A percentile compares a stretch with the other conserved stretches of the same genome.
Conservation (phyloP, 2,797 vertebrate genomes). For the Silurus lanzhouensis region DNA sequence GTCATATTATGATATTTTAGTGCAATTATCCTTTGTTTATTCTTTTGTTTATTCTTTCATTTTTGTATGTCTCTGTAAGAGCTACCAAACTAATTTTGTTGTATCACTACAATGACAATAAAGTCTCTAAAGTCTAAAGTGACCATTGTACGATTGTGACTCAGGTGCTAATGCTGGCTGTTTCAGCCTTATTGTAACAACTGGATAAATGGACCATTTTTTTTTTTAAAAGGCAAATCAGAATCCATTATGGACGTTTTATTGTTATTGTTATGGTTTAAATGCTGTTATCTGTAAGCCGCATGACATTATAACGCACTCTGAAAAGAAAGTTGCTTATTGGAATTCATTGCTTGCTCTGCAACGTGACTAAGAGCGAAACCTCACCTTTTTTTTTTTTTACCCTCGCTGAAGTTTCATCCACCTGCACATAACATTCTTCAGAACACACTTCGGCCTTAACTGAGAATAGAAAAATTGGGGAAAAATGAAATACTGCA, state of each 20-base stretch:
- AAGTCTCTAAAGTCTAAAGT: too few species aligned
- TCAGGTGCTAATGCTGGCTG: not conserved
- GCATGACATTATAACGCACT: not conserved
- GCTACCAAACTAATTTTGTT: too few species aligned
- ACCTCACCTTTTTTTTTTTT: not conserved
- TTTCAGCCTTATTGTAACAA: not conserved
- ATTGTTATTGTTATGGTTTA: not conserved
- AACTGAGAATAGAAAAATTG: not conserved
- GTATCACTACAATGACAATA: too few species aligned
- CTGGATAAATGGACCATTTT: not conserved
- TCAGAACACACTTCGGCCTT: slow-evolving; percentile 16
- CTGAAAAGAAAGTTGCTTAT: not conserved
- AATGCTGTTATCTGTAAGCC: not conserved
- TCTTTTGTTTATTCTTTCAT: too few species aligned
- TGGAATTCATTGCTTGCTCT: slow-evolving; percentile 16
- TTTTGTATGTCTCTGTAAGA: too few species aligned
- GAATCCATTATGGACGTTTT: not conserved
- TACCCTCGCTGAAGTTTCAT: not conserved
- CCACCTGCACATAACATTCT: slow-evolving; percentile 11
- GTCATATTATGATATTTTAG: too few species aligned
- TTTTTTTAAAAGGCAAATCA: not conserved
- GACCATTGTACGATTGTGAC: not conserved
- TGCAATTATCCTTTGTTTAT: too few species aligned
- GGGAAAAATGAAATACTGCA: slow-evolving; percentile 12
- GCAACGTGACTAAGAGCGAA: slow-evolving; percentile 3